A percentile compares a stretch with the other conserved stretches of the same genome.
phyloP scores from a whole-genome alignment of 1,140 invertebrate genomes.

The Leptinotarsa lineolata region DNA sequence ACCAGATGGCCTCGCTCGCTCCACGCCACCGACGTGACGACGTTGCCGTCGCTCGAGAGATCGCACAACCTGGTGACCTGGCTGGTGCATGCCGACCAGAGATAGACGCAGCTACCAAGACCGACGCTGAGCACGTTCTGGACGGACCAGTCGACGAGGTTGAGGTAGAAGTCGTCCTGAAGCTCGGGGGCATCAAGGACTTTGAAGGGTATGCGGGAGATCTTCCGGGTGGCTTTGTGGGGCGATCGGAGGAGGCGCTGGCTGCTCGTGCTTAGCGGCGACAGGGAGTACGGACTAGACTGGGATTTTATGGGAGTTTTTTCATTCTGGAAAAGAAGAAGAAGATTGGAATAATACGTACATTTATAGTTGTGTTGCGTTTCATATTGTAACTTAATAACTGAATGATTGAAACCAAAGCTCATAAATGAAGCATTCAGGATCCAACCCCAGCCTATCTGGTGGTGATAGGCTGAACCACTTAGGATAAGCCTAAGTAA shows the following conservation, averaged over 20 bases:
- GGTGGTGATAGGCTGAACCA: too few species aligned
- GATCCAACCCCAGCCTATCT: too few species aligned
- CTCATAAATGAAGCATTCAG: too few species aligned
- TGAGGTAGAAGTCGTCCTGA: constrained; percentile 99
- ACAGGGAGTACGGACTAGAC: constrained; percentile 85
- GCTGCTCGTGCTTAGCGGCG: constrained; percentile 91
- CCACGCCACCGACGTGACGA: constrained; percentile 99
- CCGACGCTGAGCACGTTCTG: constrained; percentile 99
- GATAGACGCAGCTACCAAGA: constrained; percentile 95
- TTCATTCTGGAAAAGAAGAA: constrained; percentile 59
- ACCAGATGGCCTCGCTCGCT: constrained; percentile 95
- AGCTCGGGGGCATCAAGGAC: constrained; percentile 97
- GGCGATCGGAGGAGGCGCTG: constrained; percentile 93
- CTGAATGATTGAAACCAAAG: too few species aligned
- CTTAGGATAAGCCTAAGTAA: too few species aligned
- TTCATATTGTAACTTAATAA: too few species aligned
- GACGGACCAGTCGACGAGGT: constrained; percentile 99
- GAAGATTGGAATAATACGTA: background rate
- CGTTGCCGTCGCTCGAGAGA: constrained; percentile 88
- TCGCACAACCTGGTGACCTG: constrained; percentile 98
- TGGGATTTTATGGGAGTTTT: constrained; percentile 64
- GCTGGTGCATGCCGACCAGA: constrained; percentile 99
- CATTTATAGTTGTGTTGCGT: background rate
- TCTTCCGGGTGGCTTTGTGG: constrained; percentile 93
- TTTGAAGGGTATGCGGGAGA: constrained; percentile 96